These are phyloP conservation scores for Panagrolaimus sp. DNA, from an alignment of 1,140 invertebrate genomes.

Conservation along the genomic window DNA sequence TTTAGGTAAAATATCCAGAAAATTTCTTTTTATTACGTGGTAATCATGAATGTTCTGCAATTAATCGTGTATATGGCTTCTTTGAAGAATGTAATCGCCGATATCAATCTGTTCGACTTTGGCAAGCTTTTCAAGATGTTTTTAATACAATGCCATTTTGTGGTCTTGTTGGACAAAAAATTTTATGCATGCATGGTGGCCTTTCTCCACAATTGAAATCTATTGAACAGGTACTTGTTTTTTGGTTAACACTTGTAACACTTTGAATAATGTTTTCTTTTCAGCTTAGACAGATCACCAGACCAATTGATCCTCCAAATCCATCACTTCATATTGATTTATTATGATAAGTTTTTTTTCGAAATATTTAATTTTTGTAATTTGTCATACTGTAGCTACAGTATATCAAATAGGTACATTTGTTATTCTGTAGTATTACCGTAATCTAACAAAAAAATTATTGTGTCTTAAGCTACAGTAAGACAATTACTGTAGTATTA, in stretches of 20 bases:
- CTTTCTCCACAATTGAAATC: conserved; percentile 84
- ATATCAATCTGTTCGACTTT: conserved; percentile 43
- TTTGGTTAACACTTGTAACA: conserved; percentile 57
- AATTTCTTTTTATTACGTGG: conserved; percentile 69
- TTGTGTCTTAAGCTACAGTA: too few species aligned
- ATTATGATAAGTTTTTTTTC: conserved; percentile 64
- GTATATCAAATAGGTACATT: too few species aligned
- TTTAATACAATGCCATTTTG: conserved; percentile 62
- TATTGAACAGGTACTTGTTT: conserved; percentile 72
- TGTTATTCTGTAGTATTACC: too few species aligned
- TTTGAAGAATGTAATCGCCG: conserved; percentile 63
- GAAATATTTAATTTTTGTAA: not conserved
- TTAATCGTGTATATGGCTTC: conserved; percentile 68
- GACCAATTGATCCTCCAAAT: conserved; percentile 65
- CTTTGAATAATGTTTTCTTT: conserved; percentile 64
- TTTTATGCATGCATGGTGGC: conserved; percentile 82
- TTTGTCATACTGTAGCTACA: too few species aligned
- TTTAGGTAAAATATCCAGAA: conserved; percentile 64
- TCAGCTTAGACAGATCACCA: conserved; percentile 64
- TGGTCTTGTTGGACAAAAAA: conserved; percentile 78
- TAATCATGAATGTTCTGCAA: conserved; percentile 69
- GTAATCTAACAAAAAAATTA: too few species aligned
- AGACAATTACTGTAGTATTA: too few species aligned
- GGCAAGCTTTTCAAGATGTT: conserved; percentile 45
- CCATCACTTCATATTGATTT: conserved; percentile 66